These are phyloP conservation scores for Caenorhabditis inopinata DNA, from an alignment of 1,140 invertebrate species.

Conservation along the genomic window DNA sequence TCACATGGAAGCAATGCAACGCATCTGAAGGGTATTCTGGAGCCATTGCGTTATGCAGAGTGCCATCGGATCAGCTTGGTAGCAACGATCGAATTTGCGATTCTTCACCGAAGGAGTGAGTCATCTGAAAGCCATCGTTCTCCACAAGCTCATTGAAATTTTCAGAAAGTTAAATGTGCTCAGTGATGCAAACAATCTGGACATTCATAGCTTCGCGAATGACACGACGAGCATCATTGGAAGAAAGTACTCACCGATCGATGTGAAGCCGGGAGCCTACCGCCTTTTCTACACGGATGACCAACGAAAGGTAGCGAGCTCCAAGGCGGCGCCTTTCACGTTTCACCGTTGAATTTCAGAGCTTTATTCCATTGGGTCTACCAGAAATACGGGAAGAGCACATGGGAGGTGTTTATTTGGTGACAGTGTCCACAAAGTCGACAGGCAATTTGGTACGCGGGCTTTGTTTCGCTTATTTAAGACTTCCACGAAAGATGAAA, in stretches of 20 bases:
- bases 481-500: too few species aligned
- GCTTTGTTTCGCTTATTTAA: too few species aligned
- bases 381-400: neutral
- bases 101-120: neutral
- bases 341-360: neutral
- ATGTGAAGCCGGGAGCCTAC: conserved; percentile 58
- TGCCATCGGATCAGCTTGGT: neutral
- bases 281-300: conserved; percentile 63
- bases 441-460: neutral
- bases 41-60: conserved; percentile 43
- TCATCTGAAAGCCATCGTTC: neutral
- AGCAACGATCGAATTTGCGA: neutral
- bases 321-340: too few species aligned
- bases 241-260: conserved; percentile 57
- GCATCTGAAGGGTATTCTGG: conserved; percentile 6
- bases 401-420: neutral
- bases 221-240: conserved; percentile 53
- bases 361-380: neutral
- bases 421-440: neutral
- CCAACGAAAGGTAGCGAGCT: neutral
- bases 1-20: neutral
- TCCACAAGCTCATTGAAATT: too few species aligned
- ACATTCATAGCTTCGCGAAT: neutral
- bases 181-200: neutral
- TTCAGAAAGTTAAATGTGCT: conserved; percentile 2